Evolutionary conservation across 2,797 vertebrate species (phyloP).

Genomic region (Benthosema pterotum): DNA sequence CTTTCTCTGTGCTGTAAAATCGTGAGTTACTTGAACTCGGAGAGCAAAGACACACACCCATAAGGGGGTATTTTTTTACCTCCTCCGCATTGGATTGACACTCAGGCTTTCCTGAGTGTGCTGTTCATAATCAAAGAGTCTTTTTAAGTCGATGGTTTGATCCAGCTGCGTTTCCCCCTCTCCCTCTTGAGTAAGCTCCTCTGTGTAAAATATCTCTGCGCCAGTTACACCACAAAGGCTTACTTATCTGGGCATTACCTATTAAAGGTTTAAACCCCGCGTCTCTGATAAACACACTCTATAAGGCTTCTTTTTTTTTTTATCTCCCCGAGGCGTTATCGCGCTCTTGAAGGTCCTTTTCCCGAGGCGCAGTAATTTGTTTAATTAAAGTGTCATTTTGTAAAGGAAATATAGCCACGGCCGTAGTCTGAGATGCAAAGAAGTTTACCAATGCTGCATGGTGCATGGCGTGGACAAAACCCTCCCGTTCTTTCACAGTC

Average conservation of each 20-base stretch:
- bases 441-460: slow-evolving; percentile 74
- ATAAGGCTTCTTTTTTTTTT: slow-evolving; percentile 80
- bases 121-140: slow-evolving; percentile 57
- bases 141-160: slow-evolving; percentile 68
- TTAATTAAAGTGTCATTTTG: slow-evolving; percentile 89
- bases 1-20: slow-evolving; percentile 10
- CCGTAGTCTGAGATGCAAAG: slow-evolving; percentile 67
- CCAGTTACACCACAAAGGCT: slow-evolving; percentile 83
- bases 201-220: slow-evolving; percentile 79
- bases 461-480: slow-evolving; percentile 40
- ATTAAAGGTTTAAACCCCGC: slow-evolving; percentile 85
- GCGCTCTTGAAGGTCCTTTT: slow-evolving; percentile 80
- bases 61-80: too few relatives aligned
- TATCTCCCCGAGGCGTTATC: slow-evolving; percentile 81
- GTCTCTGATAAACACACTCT: slow-evolving; percentile 84
- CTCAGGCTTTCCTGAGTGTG: not conserved
- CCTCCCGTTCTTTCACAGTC: not conserved
- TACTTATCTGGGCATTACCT: slow-evolving; percentile 87
- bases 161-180: slow-evolving; percentile 51
- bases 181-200: slow-evolving; percentile 68
- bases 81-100: too few relatives aligned
- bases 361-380: slow-evolving; percentile 80
- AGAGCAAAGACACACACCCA: too few relatives aligned
- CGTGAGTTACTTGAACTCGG: too few relatives aligned
- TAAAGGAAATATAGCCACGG: slow-evolving; percentile 76